Evolutionary conservation across 2,797 vertebrate genomes (phyloP).

Genomic region (Garrulus glandarius): DNA sequence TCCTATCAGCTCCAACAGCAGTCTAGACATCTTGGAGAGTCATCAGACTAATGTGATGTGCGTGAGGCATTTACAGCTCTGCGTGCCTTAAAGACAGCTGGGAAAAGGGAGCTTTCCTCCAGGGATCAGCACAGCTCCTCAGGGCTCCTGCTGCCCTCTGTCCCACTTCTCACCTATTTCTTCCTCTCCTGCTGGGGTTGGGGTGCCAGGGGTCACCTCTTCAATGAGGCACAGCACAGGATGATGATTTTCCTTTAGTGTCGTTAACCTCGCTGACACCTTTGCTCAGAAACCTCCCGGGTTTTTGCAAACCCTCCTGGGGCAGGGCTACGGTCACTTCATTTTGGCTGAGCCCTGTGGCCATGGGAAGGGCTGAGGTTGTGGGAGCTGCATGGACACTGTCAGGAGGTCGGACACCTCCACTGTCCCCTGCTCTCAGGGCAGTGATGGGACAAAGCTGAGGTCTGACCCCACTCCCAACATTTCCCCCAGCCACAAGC

Average conservation of each 20-base stretch:
- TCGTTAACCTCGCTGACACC: rapidly evolving
- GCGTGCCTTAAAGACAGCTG: neutral
- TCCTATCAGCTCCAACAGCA: neutral
- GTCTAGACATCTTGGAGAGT: slow-evolving; percentile 12
- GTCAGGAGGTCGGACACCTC: rapidly evolving
- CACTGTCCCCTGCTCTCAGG: neutral
- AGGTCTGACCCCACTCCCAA: neutral
- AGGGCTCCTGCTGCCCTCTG: neutral
- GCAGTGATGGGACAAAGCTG: neutral
- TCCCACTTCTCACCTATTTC: neutral
- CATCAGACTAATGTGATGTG: slow-evolving; percentile 4
- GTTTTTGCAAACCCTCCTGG: neutral
- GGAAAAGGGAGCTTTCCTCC: neutral
- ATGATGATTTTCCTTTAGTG: rapidly evolving
- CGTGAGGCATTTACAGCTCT: neutral
- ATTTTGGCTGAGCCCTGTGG: rapidly evolving
- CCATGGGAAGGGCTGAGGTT: neutral
- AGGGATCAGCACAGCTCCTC: neutral
- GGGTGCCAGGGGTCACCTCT: neutral
- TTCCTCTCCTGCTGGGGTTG: neutral
- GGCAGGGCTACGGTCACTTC: neutral
- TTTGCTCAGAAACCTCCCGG: neutral
- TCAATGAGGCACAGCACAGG: rapidly evolving
- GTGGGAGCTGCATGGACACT: neutral
- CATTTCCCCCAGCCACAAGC: neutral